Evolutionary conservation across 2,113 vertebrate species (phyloP).

Genomic region (Coryphaenoides rupestris): DNA sequence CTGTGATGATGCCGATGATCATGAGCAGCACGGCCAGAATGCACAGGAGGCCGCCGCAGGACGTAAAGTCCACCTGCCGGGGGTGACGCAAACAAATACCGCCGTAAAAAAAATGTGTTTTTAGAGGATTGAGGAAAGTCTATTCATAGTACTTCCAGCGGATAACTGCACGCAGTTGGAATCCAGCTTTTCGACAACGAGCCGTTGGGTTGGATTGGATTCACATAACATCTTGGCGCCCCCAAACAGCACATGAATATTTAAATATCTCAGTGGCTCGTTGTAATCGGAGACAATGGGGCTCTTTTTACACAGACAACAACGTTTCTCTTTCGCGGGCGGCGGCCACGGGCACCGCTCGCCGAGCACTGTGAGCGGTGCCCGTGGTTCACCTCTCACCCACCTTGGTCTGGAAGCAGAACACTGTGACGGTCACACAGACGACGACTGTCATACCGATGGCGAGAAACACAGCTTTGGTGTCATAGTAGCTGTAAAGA

Average conservation of each 20-base stretch:
- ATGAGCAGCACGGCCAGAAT: constrained; percentile 82
- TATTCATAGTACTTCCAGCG: no score
- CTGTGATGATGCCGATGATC: constrained; percentile 83
- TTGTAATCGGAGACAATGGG: constrained; percentile 72
- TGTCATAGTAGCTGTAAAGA: constrained; percentile 75
- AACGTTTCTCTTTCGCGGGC: constrained; percentile 43
- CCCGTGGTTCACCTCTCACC: constrained; percentile 30
- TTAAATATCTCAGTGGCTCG: constrained; percentile 61
- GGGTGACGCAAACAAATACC: no score
- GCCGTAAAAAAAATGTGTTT: no score
- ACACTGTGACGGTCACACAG: constrained; percentile 85
- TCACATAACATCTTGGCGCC: constrained; percentile 38
- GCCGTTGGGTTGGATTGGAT: constrained; percentile 29
- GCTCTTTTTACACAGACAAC: constrained; percentile 36
- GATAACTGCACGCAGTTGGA: neutral
- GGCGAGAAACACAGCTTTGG: constrained; percentile 83
- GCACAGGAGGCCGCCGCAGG: constrained; percentile 85
- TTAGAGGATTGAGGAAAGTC: no score
- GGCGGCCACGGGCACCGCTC: constrained; percentile 4
- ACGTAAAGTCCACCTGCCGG: constrained; percentile 93
- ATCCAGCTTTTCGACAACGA: neutral
- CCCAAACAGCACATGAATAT: constrained; percentile 63
- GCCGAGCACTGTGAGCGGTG: no score
- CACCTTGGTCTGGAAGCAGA: constrained; percentile 98
- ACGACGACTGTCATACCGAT: constrained; percentile 87